These are phyloP conservation scores for Caretta caretta DNA, from an alignment of 2,113 vertebrate genomes.

Conservation along the genomic window DNA sequence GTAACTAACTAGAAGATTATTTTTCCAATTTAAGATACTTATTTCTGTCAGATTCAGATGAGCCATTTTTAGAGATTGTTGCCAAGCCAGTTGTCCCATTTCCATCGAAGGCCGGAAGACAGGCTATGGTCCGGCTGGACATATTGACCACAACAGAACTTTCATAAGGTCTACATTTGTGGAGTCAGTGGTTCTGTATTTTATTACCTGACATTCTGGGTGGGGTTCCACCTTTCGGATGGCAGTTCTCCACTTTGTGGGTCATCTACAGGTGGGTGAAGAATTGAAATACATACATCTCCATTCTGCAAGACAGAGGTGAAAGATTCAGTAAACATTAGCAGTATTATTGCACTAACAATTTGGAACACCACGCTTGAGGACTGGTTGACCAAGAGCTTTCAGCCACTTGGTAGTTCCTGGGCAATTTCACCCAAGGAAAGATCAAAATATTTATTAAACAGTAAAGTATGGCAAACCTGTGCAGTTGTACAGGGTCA, in stretches of 20 bases:
- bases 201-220: constrained; percentile 97
- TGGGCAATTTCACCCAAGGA: too few species aligned
- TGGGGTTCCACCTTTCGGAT: constrained; percentile 99
- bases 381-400: too few species aligned
- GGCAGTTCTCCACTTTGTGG: constrained; percentile 98
- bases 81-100: background rate
- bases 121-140: background rate
- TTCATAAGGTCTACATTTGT: background rate
- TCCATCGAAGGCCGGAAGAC: background rate
- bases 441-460: too few species aligned
- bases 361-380: background rate
- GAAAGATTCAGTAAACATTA: constrained; percentile 1
- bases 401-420: too few species aligned
- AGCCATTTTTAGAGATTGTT: background rate
- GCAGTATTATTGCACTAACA: background rate
- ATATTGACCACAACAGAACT: background rate
- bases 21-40: background rate
- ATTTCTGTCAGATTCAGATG: background rate
- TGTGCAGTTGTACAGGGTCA: background rate
- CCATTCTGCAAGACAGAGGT: constrained; percentile 88
- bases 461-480: too few species aligned
- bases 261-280: constrained; percentile 98
- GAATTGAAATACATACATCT: constrained; percentile 98
- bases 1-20: background rate
- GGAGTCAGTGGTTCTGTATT: background rate